Evolutionary conservation across 1,140 invertebrate genomes (phyloP).

Genomic region (Drosophila bifasciata): DNA sequence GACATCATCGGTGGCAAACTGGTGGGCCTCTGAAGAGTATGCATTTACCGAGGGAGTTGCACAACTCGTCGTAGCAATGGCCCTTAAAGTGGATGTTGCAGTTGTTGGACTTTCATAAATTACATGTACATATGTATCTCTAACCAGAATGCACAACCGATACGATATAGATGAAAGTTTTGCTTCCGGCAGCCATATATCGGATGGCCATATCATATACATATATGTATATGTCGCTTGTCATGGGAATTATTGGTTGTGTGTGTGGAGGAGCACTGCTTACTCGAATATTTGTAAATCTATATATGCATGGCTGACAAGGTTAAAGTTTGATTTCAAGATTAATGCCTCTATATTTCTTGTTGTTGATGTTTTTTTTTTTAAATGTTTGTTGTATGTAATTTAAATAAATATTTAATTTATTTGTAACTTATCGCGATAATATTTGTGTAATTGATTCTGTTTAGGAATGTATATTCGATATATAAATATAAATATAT

Average conservation of each 20-base stretch:
- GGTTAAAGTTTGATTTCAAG: no score
- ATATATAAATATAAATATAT: conserved; percentile 47
- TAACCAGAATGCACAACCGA: no score
- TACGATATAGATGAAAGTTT: no score
- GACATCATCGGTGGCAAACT: conserved; percentile 85
- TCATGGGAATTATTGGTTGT: neutral
- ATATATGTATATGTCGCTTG: no score
- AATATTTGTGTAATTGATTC: conserved; percentile 52
- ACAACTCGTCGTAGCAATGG: no score
- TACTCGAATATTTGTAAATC: neutral
- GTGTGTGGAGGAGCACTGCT: conserved; percentile 17
- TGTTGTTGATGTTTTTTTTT: conserved; percentile 16
- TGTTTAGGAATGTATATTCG: conserved; percentile 68
- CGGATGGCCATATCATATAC: neutral
- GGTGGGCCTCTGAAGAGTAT: conserved; percentile 84
- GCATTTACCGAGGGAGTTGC: no score
- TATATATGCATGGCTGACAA: no score
- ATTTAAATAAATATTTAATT: conserved; percentile 83
- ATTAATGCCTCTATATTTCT: no score
- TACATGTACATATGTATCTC: no score
- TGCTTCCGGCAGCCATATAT: neutral
- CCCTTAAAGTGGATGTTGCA: no score
- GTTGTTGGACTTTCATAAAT: no score
- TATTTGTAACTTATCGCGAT: conserved; percentile 72
- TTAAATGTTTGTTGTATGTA: conserved; percentile 28